Evolutionary conservation across 1,140 invertebrate genomes (phyloP), one percentile per base, ranked within the genome.

Genomic region (Hestina assimilis): DNA sequence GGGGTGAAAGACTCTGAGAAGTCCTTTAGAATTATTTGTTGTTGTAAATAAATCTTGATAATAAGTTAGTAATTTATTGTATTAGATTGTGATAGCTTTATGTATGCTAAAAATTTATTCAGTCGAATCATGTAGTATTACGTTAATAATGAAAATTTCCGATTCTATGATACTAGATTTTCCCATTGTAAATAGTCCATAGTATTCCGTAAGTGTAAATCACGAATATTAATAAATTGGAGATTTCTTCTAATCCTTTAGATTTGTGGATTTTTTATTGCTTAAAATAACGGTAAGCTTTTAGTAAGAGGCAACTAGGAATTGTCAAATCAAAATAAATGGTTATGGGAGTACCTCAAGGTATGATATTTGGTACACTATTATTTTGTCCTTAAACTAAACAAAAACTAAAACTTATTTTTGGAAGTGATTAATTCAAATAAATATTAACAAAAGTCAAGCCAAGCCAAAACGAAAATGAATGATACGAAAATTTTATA

Each of bases 41-140:
- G 54, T 55, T 66, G 63, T 67, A 72, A 58, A 73, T 69, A 67
- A 56, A 45, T 54, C 42, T 60, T 58, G n/a, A 42, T 55, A 47
- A 40, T 73, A 73, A 69, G 54, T 55, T 78, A 79, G 66, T 83
- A 81, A 82, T 64, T 84, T 82, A 81, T 81, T 84, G 57, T 69
- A 75, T 64, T 81, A 79, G 79, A 78, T 78, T 78, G 72, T 81
- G 75, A 81, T 81, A 79, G 79, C 66, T 75, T 78, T 79, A 67
- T 47, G 42, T 59, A 54, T 31, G 46, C 26, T 57, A 56, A 55
- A 55, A 52, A 40, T 40, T 33, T 57, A 60, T 46, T 40, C 17
- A 50, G 33, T 55, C 17, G 43, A 58, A 58, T 40, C 31, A 38
- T 51, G 42, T 60, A 35, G 57, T 68, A 55, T 43, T 60, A 61